phyloP scores from a whole-genome alignment of 2,888 invertebrate genomes.

The Heliconius cydno region DNA sequence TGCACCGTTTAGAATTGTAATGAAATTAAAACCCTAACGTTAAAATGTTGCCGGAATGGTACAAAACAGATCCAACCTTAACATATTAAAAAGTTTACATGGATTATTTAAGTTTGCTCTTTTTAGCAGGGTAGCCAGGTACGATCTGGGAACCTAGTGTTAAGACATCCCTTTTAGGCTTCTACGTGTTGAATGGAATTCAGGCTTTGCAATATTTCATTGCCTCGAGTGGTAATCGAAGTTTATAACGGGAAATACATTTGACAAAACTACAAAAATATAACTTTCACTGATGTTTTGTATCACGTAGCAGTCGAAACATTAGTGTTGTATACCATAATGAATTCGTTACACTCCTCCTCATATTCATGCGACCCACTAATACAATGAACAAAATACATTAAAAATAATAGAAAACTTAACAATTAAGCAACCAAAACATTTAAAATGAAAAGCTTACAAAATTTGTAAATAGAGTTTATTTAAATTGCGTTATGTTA shows the following conservation, averaged over 20 bases:
- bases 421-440: neutral
- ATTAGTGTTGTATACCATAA: slow-evolving; percentile 60
- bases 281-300: slow-evolving; percentile 71
- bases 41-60: neutral
- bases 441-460: neutral
- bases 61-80: neutral
- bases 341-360: slow-evolving; percentile 62
- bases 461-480: neutral
- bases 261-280: slow-evolving; percentile 61
- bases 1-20: neutral
- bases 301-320: slow-evolving; percentile 64
- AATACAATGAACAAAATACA: slow-evolving; percentile 67
- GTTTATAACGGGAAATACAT: slow-evolving; percentile 58
- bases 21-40: neutral
- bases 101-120: neutral
- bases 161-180: too few relatives aligned
- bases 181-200: too few relatives aligned
- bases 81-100: neutral
- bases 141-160: too few relatives aligned
- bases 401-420: neutral
- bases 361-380: slow-evolving; percentile 69
- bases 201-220: too few relatives aligned
- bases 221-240: too few relatives aligned
- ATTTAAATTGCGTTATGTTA: neutral
- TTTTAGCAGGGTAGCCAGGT: too few relatives aligned